These are phyloP conservation scores for Craterocephalus amniculus DNA, from an alignment of 2,797 vertebrate species.

Conservation along the genomic window DNA sequence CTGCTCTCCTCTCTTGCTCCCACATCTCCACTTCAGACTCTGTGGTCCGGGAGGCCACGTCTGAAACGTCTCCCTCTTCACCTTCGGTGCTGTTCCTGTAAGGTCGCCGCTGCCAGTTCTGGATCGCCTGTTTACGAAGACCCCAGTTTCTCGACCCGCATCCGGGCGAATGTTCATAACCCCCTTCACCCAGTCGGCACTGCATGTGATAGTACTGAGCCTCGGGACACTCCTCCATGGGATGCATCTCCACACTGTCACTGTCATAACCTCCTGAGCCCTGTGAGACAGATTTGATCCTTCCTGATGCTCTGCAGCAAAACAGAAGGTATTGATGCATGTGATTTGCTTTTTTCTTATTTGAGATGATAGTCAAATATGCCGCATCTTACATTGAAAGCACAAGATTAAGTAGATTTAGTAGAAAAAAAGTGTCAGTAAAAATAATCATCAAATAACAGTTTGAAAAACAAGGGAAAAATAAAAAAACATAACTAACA, in stretches of 20 bases:
- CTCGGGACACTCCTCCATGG: conserved; percentile 87
- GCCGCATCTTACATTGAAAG: neutral
- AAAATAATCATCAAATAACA: neutral
- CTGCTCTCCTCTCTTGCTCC: conserved; percentile 86
- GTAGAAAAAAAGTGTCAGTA: neutral
- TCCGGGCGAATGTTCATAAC: conserved; percentile 80
- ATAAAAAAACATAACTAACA: no score
- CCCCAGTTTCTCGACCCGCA: conserved; percentile 89
- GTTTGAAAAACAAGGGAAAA: neutral
- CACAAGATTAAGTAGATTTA: neutral
- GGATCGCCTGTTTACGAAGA: conserved; percentile 95
- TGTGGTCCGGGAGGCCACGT: conserved; percentile 94
- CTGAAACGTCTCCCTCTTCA: conserved; percentile 94
- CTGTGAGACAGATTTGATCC: conserved; percentile 91
- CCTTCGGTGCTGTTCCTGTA: conserved; percentile 97
- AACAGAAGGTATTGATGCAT: neutral
- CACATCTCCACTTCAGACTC: conserved; percentile 95
- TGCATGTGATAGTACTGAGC: conserved; percentile 87
- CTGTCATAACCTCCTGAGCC: conserved; percentile 96
- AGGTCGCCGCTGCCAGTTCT: conserved; percentile 97
- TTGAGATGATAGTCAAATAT: neutral
- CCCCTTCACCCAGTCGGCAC: conserved; percentile 82
- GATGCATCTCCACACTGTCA: conserved; percentile 91
- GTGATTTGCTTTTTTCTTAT: neutral
- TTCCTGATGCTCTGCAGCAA: conserved; percentile 87